Percentiles rank a stretch among this genome's conserved stretches.
phyloP scores from a whole-genome alignment of 2,797 vertebrate genomes.

The Diglossa cyanea region DNA sequence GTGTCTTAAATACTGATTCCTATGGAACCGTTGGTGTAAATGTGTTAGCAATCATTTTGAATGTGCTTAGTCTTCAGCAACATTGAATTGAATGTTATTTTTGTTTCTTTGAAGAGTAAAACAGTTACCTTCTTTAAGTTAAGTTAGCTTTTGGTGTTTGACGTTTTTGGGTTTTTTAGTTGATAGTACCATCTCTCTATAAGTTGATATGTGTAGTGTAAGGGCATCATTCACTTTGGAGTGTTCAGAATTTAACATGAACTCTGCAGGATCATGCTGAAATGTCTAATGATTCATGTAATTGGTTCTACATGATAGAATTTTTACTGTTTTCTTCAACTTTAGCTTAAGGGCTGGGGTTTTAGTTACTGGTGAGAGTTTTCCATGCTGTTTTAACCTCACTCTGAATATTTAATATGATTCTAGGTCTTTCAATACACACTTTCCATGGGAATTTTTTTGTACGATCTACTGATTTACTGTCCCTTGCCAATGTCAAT shows the following conservation, averaged over 20 bases:
- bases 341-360: neutral
- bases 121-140: neutral
- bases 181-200: neutral
- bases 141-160: neutral
- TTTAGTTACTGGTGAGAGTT: neutral
- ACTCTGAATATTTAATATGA: neutral
- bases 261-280: neutral
- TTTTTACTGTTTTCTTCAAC: neutral
- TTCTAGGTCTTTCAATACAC: slow-evolving; percentile 94
- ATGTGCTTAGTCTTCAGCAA: neutral
- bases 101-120: neutral
- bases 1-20: neutral
- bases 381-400: neutral
- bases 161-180: neutral
- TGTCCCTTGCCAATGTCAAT: slow-evolving; percentile 96
- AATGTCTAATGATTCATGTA: neutral
- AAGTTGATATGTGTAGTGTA: neutral
- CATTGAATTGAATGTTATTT: neutral
- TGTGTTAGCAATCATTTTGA: neutral
- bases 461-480: slow-evolving; percentile 94
- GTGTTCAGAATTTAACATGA: neutral
- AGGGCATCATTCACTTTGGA: neutral
- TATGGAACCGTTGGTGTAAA: neutral
- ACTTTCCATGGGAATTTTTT: slow-evolving; percentile 99
- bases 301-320: neutral